Conservation (phyloP, 2,888 invertebrate species). For the Harmothoe impar region DNA sequence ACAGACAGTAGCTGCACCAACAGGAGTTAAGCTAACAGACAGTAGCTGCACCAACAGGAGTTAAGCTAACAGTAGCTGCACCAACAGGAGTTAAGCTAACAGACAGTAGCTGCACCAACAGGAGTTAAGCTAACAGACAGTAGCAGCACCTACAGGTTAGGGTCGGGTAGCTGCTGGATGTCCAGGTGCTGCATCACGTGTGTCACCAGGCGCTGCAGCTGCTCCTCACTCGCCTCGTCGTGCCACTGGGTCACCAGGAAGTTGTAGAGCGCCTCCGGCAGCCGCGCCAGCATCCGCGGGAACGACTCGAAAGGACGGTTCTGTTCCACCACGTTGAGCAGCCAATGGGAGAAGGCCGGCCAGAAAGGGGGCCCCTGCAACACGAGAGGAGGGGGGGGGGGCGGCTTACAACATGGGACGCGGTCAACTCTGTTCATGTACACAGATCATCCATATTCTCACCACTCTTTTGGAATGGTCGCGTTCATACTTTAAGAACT, state of each 20-base stretch:
- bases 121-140: too few species aligned
- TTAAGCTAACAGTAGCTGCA: background rate
- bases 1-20: background rate
- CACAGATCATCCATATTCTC: background rate
- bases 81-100: background rate
- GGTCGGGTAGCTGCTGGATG: conserved; percentile 66
- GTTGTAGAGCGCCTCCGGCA: conserved; percentile 70
- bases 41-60: background rate
- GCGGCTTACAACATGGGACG: background rate
- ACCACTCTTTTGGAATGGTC: too few species aligned
- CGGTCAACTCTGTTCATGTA: background rate
- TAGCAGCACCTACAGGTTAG: conserved; percentile 1
- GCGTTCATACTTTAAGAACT: too few species aligned
- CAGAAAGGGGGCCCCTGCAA: conserved; percentile 69
- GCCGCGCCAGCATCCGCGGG: conserved; percentile 68
- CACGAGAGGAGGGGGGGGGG: too few species aligned
- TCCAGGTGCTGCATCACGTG: conserved; percentile 68
- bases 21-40: background rate
- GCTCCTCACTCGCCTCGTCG: conserved; percentile 68
- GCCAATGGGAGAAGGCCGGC: conserved; percentile 72
- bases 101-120: background rate
- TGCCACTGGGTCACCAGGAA: conserved; percentile 75
- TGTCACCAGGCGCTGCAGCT: conserved; percentile 67
- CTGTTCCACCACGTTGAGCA: conserved; percentile 74
- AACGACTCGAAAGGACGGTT: conserved; percentile 71